Evolutionary conservation across 2,113 vertebrate genomes (phyloP), one percentile per base, ranked within the genome.

Genomic region (Hippocampus comes): DNA sequence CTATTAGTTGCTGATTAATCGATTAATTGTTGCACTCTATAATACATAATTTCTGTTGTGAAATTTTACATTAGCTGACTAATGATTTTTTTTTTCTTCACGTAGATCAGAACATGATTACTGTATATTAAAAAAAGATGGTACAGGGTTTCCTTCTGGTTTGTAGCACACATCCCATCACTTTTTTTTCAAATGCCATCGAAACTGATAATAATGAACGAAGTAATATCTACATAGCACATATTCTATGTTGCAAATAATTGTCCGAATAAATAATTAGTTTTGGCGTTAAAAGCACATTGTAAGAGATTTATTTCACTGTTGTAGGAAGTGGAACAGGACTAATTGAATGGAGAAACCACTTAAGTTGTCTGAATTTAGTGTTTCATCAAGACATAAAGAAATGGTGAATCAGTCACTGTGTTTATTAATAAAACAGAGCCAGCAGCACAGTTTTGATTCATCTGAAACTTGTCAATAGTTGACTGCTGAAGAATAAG

Each of bases 171-270:
- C 5, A 3, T 7, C 27, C 14, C 14, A 17, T 60, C 59, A 17
- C 15, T 61, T 18, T 20, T 34, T 25, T 34, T 27, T 60, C 12
- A 30, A 17, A 61, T 61, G 59, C 59, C 14, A 18, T 23, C 20
- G 59, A 5, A 61, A 61, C 59, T 34, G 57, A 30, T 30, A 15
- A 60, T 15, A 60, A 30, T 9, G n/a, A 59, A 59, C 4, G 27
- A 55, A 55, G 21, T 30, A 77, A 86, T 88, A 87, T 83, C 77
- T 84, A 86, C 4, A 34, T 34, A 89, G 86, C 84, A 82, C 84
- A 77, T 82, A 76, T 80, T 86, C 82, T 81, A 78, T 75, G 74
- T 75, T 70, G 67, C 75, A 79, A 88, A 25, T 88, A 78, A n/a
- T 70, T 34, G 51, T 51, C 68, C 68, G 71, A 69, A 87, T 88